Percentiles rank a stretch among this genome's conserved stretches.
These are phyloP conservation scores for Brachionus rotundiformis DNA, from an alignment of 1,140 invertebrate species.

Conservation along the genomic window DNA sequence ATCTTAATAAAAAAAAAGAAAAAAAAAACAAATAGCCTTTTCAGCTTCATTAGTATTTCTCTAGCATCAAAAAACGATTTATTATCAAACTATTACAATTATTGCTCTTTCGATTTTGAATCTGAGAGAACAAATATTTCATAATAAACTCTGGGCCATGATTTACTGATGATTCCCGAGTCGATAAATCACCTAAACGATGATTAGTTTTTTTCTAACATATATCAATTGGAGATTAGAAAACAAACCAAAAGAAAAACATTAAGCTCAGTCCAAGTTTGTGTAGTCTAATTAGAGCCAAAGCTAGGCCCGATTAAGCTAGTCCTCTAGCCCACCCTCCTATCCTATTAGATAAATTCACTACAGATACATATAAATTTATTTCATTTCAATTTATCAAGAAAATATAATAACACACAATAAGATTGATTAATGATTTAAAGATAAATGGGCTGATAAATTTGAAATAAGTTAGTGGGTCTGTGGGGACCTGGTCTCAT, in stretches of 20 bases:
- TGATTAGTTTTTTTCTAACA: slow-evolving; percentile 13
- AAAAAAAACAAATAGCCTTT: not conserved
- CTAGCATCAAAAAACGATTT: slow-evolving; percentile 33
- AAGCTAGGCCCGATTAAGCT: not conserved
- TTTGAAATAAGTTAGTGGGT: slow-evolving; percentile 29
- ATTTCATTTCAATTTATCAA: slow-evolving; percentile 25
- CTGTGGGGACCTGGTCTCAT: not conserved
- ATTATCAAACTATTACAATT: not conserved
- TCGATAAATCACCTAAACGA: slow-evolving; percentile 44
- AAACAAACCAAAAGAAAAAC: slow-evolving; percentile 7
- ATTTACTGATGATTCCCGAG: slow-evolving; percentile 13
- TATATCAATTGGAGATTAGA: not conserved
- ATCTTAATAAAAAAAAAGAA: too few relatives aligned
- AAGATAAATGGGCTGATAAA: slow-evolving; percentile 40
- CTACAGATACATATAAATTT: not conserved
- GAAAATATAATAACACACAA: slow-evolving; percentile 27
- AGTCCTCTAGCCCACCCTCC: not conserved
- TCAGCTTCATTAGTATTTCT: not conserved
- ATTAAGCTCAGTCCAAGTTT: slow-evolving; percentile 15
- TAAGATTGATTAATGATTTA: slow-evolving; percentile 45
- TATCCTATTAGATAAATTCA: not conserved
- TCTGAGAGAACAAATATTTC: not conserved
- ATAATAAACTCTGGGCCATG: not conserved
- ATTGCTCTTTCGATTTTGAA: not conserved
- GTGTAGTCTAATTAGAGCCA: not conserved